Evolutionary conservation across 2,113 vertebrate genomes (phyloP), one percentile per base, ranked within the genome.

Genomic region (Entomyzon cyanotis): DNA sequence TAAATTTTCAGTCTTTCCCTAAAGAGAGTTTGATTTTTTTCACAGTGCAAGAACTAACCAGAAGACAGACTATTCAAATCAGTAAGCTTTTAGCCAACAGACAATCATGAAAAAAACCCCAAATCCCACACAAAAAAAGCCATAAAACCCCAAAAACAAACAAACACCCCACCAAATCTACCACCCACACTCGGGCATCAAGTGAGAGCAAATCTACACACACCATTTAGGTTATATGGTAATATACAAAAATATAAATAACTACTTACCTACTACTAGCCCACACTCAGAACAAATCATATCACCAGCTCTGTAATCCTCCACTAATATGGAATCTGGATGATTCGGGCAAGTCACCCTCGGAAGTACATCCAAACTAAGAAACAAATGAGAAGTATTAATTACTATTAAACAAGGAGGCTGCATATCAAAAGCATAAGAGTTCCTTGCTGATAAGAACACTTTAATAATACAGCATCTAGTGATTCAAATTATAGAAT

Each of bases 281-380:
- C 99, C 99, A 88, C 99, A 99, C 78, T 99, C 99, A 11, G 99
- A 99, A 91, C 99, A 99, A 93, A 99, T 99, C 99, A 99, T 99
- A 95, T 99, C 99, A 60, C 99, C 99, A 78, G 99, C 99, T 98
- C 99, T 98, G 98, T 99, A 99, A 98, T 99, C 99, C 96, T 99
- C 99, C 84, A 99, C 99, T 96, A 99, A 97, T 85, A 99, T 97
- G 42, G 99, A 99, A 92, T 99, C 99, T 21, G 99, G 99, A 96
- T 99, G 99, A 97, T 99, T 99, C 84, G 99, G 99, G 97, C 99
- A 99, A 14, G 99, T 98, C 77, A 99, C 99, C 97, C 98, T 98
- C 2, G 99, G 99, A 96, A 99, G 97, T 14, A 98, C 98, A 96
- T 99, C 99, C 98, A 98, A 98, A 92, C 99, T 99, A 79, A 41